A percentile compares a stretch with the other conserved stretches of the same genome.
phyloP scores from a whole-genome alignment of 1,140 invertebrate species.

The Lasaia peninsularis region DNA sequence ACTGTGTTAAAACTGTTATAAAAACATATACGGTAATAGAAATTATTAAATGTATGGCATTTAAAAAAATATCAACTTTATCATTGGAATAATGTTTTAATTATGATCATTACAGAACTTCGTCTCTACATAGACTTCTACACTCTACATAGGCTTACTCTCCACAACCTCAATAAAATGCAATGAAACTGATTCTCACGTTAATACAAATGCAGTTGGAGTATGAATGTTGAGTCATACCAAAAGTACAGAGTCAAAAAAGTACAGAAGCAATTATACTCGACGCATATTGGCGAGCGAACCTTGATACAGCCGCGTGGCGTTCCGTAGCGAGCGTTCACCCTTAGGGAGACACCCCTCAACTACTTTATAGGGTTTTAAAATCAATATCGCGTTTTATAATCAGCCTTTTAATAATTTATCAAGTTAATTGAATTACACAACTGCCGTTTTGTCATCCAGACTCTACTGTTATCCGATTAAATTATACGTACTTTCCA shows the following conservation, averaged over 20 bases:
- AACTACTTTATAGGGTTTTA: constrained; percentile 60
- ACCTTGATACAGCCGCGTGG: constrained; percentile 47
- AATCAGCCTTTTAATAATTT: constrained; percentile 18
- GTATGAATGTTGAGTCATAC: background rate
- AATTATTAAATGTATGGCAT: too few species aligned
- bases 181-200: too few species aligned
- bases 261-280: background rate
- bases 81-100: too few species aligned
- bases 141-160: too few species aligned
- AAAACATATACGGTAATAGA: too few species aligned
- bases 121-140: too few species aligned
- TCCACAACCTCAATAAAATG: too few species aligned
- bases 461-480: background rate
- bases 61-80: too few species aligned
- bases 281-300: constrained; percentile 53
- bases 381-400: constrained; percentile 60
- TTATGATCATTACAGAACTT: too few species aligned
- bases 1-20: too few species aligned
- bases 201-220: too few species aligned
- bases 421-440: background rate
- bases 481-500: background rate
- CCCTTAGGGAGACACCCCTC: constrained; percentile 45
- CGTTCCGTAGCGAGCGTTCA: constrained; percentile 59
- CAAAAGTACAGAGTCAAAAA: background rate
- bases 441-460: background rate